Percentiles rank a stretch among this genome's conserved stretches.
Evolutionary conservation across 1,140 invertebrate species (phyloP).

Genomic region (Scylla paramamosain): DNA sequence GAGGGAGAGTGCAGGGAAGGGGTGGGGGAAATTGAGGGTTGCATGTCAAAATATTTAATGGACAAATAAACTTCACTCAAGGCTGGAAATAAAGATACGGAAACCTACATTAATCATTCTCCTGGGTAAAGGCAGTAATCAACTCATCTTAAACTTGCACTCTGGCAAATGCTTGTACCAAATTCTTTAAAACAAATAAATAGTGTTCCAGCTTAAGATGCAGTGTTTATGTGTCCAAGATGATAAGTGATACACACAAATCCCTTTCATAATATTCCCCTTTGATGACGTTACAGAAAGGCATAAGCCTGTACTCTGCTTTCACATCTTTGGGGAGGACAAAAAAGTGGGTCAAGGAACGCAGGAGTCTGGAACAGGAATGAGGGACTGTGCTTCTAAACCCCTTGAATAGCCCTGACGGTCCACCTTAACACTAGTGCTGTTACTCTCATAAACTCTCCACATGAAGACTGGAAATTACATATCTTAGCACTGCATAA

Average conservation of each 20-base stretch:
- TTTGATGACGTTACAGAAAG: not conserved
- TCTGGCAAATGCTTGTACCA: not conserved
- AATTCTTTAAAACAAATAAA: not conserved
- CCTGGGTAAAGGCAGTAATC: not conserved
- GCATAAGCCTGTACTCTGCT: not conserved
- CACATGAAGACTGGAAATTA: too few relatives aligned
- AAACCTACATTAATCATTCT: not conserved
- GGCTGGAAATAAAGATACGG: not conserved
- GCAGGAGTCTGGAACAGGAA: not conserved
- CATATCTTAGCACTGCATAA: too few relatives aligned
- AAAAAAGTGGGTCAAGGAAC: not conserved
- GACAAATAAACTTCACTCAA: conserved; percentile 10
- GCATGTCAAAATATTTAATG: not conserved
- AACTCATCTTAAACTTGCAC: not conserved
- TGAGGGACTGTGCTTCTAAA: not conserved
- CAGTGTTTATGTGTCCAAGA: not conserved
- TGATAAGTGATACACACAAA: not conserved
- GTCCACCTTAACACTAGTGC: not conserved
- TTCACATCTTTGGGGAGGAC: not conserved
- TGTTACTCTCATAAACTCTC: too few relatives aligned
- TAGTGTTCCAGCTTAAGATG: not conserved
- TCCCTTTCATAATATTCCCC: not conserved
- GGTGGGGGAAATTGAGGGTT: conserved; percentile 24
- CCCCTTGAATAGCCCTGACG: not conserved
- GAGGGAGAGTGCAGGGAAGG: not conserved